Evolutionary conservation across 2,797 vertebrate species (phyloP), one percentile per base, ranked within the genome.

Genomic region (Tangara arthus): DNA sequence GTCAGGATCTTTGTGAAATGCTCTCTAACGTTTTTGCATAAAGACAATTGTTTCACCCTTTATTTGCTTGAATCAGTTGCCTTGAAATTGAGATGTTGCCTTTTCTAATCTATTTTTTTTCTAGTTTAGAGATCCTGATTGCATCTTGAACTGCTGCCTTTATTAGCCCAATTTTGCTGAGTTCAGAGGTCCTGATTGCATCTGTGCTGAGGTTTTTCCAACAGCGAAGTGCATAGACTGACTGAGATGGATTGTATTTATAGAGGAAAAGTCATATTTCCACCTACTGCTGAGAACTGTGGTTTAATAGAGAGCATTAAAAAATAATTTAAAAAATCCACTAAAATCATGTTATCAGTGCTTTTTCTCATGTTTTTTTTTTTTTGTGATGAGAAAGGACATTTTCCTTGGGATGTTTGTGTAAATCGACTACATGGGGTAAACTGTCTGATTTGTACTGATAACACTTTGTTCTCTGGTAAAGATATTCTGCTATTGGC

Each of bases 141-240:
- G 19, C 19, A 28, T 79, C 20, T 84, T 42, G 34, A 92, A 52
- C 52, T 59, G 11, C 46, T 77, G 35, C 37, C 53, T 72, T 87
- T 87, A 60, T 80, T 89, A 91, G 27, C 34, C 15, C 8, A 8
- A 1, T 46, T 70, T 92, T 93, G 15, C 39, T 46, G 24, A 84
- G 4, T 46, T 81, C 52, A 66, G 73, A 79, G 41, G 34, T 56
- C 28, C 47, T 71, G 60, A 53, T 18, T 60, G 9, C 37, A 85
- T 60, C 56, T 85, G 37, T 64, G 52, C 49, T 35, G 26, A 85
- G 60, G 21, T 82, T 96, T 79, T 79, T 41, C 41, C 37, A 89
- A 75, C 9, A 49, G n/a, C 37, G 22, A 85, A 82, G 10, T 60
- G 27, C 34, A 30, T 1, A 70, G 32, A 14, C 71, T 71, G 46